Evolutionary conservation across 2,797 vertebrate genomes (phyloP).

Genomic region (Apogon talboti): DNA sequence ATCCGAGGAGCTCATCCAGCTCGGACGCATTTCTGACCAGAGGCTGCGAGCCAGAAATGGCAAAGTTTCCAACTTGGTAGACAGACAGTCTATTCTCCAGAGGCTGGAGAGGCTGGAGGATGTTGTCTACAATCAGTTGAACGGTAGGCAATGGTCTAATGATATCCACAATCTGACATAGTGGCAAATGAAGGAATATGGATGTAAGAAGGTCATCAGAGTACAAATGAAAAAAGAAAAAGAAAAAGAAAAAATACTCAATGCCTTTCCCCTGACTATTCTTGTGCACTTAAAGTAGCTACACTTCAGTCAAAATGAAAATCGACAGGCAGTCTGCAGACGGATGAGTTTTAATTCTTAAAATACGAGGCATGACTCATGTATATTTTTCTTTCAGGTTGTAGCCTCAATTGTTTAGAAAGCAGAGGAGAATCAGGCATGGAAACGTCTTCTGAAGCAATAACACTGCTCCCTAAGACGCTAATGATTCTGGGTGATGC

Average conservation of each 20-base stretch:
- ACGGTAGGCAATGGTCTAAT: slow-evolving; percentile 81
- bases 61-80: slow-evolving; percentile 88
- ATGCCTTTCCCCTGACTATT: too few relatives aligned
- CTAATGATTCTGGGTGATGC: slow-evolving; percentile 47
- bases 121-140: slow-evolving; percentile 97
- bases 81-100: slow-evolving; percentile 95
- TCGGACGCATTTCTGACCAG: slow-evolving; percentile 89
- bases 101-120: slow-evolving; percentile 96
- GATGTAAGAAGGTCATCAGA: not conserved
- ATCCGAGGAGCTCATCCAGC: slow-evolving; percentile 92
- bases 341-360: not conserved
- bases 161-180: not conserved
- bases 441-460: not conserved
- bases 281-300: not conserved
- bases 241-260: too few relatives aligned
- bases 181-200: not conserved
- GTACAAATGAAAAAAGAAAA: not conserved
- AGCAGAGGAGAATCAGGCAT: not conserved
- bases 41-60: slow-evolving; percentile 88
- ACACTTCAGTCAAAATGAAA: not conserved
- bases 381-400: slow-evolving; percentile 30
- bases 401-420: slow-evolving; percentile 8
- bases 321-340: slow-evolving; percentile 5
- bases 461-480: slow-evolving; percentile 22
- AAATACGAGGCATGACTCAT: slow-evolving; percentile 39